Base-by-base conservation (phyloP, 2,797 vertebrate genomes). In the Buceros bicornis region DNA sequence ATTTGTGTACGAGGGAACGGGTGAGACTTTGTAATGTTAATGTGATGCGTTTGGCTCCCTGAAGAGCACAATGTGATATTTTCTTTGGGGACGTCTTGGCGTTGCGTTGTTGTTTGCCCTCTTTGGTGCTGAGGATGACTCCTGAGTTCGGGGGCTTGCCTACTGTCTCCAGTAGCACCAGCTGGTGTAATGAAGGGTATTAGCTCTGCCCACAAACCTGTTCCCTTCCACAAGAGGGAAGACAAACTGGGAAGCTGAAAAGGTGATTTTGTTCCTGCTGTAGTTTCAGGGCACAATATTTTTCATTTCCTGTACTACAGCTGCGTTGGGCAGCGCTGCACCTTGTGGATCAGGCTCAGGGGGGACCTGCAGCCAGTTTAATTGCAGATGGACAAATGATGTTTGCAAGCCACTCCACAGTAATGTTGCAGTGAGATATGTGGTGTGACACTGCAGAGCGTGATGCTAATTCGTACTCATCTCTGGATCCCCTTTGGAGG, bases 291-390 rank as follows among this genome's bases (percentile, higher is more conserved):
- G 43, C 19, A 43, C 73, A 18, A 5, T 25, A 31, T 13, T 56
- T 74, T 65, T 47, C 6, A 4, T 60, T 50, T 76, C 11, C n/a
- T 31, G 8, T 6, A 3, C 37, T 57, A 9, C 42, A 62, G 45
- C 16, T 12, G 0, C 0, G 0, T 7, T 26, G 28, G 37, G 70
- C 25, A 40, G 50, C 1, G 0, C 31, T 37, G 51, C 8, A 6
- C 22, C 35, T 29, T 24, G 37, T 33, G 21, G 13, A 28, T n/a
- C 17, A 16, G 25, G 45, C 47, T 8, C 58, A 35, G 62, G 35
- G 33, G 29, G 61, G n/a, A 47, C 35, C 31, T 54, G 9, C 40
- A 42, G 45, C 29, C 61, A 9, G 1, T 24, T 73, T 56, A 35
- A 26, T 12, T n/a, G 25, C 16, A 29, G 81, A 17, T 16, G 16